Evolutionary conservation across 2,113 vertebrate species (phyloP), one percentile per base, ranked within the genome.

Genomic region (Petroica traversi): DNA sequence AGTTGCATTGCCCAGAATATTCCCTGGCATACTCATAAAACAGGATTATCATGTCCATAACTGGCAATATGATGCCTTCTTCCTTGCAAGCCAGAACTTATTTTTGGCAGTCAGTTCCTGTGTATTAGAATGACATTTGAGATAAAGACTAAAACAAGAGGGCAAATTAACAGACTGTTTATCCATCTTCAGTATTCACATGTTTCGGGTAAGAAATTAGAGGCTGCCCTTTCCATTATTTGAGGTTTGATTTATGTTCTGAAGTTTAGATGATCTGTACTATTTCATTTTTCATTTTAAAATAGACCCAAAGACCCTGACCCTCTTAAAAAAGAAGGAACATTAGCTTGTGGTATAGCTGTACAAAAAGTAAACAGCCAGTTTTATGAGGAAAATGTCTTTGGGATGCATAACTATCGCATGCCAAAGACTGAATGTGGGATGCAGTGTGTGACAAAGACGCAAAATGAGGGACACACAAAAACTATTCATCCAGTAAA

Each of bases 241-340:
- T 89, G 62, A 92, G 71, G 74, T 92, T 95, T 97, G 92, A 95
- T 97, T 96, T 96, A 94, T 96, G 48, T 88, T 69, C 82, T 80
- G 72, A 89, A 85, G 82, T 94, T 94, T 94, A 93, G 85, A 66
- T 95, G 89, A 96, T 94, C 83, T 91, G 83, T 75, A 83, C 43
- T 95, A 59, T 92, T 95, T 90, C 63, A 97, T 97, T 96, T 96
- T 96, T 95, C 88, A 90, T 96, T 96, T 97, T 93, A 88, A 95
- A 94, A 94, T 93, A 86, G 92, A 85, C 51, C 25, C 63, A 93
- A 77, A 67, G 94, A 97, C 78, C 88, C 92, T 94, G 94, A 95
- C 90, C 88, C 82, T 94, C 94, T 96, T 96, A 89, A 94, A 95
- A 95, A 94, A 93, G 87, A 88, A 90, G 92, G 88, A 96, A 63